Conservation (phyloP, 1,140 invertebrate species). For the Scaptomyza pallida region DNA sequence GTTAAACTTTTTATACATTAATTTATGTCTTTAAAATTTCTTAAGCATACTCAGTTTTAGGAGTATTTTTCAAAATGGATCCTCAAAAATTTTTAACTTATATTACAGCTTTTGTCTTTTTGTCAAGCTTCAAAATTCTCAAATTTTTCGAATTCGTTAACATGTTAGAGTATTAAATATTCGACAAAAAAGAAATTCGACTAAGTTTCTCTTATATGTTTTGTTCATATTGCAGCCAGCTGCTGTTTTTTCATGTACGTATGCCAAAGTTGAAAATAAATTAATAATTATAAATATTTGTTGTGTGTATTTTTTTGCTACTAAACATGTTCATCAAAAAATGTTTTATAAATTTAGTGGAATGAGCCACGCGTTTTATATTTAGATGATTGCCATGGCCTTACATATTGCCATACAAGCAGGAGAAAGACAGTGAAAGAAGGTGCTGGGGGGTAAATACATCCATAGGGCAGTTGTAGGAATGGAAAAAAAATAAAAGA, state of each 20-base stretch:
- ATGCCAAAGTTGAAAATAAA: constrained; percentile 23
- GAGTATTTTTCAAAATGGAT: too few species aligned
- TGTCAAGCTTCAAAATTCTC: too few species aligned
- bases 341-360: constrained; percentile 58
- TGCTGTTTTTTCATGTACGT: constrained; percentile 35
- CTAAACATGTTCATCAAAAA: constrained; percentile 61
- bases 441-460: not conserved
- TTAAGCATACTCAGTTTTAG: too few species aligned
- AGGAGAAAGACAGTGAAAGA: not conserved
- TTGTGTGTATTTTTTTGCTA: constrained; percentile 26
- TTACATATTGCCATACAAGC: constrained; percentile 10
- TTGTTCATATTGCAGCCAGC: constrained; percentile 20
- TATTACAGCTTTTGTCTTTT: too few species aligned
- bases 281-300: constrained; percentile 60
- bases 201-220: not conserved
- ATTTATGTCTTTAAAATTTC: too few species aligned
- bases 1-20: too few species aligned
- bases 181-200: not conserved
- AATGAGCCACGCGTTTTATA: constrained; percentile 78
- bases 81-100: too few species aligned
- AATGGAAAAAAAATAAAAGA: constrained; percentile 39
- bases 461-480: constrained; percentile 25
- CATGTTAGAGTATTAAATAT: constrained; percentile 4
- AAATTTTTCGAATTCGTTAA: too few species aligned
- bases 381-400: constrained; percentile 69